Evolutionary conservation across 2,888 invertebrate genomes (phyloP).

Genomic region (Tuta absoluta): DNA sequence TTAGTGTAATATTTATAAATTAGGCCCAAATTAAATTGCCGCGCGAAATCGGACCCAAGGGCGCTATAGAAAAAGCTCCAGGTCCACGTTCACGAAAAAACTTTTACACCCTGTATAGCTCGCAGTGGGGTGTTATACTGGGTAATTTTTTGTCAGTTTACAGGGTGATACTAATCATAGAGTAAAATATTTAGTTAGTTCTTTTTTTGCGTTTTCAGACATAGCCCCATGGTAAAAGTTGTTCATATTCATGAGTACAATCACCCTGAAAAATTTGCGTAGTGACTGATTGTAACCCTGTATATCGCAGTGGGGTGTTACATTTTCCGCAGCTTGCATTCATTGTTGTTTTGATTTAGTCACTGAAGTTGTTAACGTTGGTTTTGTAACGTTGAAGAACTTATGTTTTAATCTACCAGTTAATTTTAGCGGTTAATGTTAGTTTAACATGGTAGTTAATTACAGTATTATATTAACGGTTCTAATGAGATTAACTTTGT

Average conservation of each 20-base stretch:
- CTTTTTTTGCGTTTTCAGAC: too few relatives aligned
- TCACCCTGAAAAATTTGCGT: too few relatives aligned
- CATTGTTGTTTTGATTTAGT: conserved; percentile 5
- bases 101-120: neutral
- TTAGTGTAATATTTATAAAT: neutral
- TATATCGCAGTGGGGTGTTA: conserved; percentile 59
- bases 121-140: too few relatives aligned
- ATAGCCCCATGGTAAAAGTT: too few relatives aligned
- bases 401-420: neutral
- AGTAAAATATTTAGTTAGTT: too few relatives aligned
- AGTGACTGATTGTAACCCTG: too few relatives aligned
- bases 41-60: neutral
- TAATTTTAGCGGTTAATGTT: conserved; percentile 3
- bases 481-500: neutral
- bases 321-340: conserved; percentile 52
- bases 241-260: too few relatives aligned
- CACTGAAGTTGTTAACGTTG: neutral
- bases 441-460: conserved; percentile 9
- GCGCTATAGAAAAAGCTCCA: neutral
- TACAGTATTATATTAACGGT: conserved; percentile 1
- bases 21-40: neutral
- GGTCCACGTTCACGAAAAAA: neutral
- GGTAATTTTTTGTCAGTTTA: too few relatives aligned
- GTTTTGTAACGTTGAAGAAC: neutral
- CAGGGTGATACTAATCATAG: too few relatives aligned